Evolutionary conservation across 1,140 invertebrate species (phyloP).

Genomic region (Trachymyrmex septentrionalis): DNA sequence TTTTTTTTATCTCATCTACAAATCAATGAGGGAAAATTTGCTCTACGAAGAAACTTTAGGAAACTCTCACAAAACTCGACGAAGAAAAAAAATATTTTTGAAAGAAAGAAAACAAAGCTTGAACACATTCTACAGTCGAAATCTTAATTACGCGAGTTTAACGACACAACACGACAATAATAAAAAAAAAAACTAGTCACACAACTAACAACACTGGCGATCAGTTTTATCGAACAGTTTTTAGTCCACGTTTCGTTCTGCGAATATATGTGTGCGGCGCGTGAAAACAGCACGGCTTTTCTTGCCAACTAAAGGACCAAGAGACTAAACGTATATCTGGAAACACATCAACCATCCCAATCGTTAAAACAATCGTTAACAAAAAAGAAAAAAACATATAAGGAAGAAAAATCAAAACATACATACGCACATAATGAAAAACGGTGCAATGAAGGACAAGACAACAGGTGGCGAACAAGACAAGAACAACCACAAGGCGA

Average conservation of each 20-base stretch:
- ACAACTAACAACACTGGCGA: constrained; percentile 78
- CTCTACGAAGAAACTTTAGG: constrained; percentile 83
- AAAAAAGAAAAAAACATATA: constrained; percentile 50
- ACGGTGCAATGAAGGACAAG: constrained; percentile 70
- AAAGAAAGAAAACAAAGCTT: background rate
- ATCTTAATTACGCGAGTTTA: constrained; percentile 21
- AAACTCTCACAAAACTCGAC: constrained; percentile 83
- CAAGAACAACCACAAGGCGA: constrained; percentile 78
- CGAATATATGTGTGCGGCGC: constrained; percentile 63
- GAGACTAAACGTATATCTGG: constrained; percentile 86
- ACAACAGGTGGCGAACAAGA: constrained; percentile 78
- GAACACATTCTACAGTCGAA: constrained; percentile 22
- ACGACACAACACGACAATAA: constrained; percentile 74
- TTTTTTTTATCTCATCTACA: constrained; percentile 85
- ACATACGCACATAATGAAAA: constrained; percentile 38
- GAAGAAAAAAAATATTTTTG: constrained; percentile 36
- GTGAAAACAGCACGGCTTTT: constrained; percentile 65
- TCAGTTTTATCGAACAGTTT: constrained; percentile 83
- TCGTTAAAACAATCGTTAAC: constrained; percentile 78
- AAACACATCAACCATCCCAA: constrained; percentile 86
- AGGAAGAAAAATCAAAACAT: constrained; percentile 35
- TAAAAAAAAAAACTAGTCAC: constrained; percentile 69
- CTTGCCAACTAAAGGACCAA: constrained; percentile 73
- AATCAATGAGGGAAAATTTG: constrained; percentile 79
- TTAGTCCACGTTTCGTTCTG: constrained; percentile 78